These are phyloP conservation scores for Chrysochloris asiatica DNA, from an alignment of 2,113 vertebrate genomes.

Conservation along the genomic window DNA sequence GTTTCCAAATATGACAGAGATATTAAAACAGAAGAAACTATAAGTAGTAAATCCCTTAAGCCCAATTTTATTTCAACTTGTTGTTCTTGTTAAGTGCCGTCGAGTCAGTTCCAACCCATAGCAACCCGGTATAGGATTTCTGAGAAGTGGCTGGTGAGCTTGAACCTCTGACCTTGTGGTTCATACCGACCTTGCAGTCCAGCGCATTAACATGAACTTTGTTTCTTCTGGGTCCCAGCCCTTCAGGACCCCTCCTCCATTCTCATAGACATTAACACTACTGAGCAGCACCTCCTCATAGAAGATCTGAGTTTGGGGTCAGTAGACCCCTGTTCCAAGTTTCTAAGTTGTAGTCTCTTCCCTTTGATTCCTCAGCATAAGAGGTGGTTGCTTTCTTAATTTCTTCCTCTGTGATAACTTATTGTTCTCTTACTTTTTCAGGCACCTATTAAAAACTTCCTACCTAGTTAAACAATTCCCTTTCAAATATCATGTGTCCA, in stretches of 20 bases:
- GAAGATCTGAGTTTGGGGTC: background rate
- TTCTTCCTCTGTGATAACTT: background rate
- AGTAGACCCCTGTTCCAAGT: background rate
- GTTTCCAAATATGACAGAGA: too few relatives aligned
- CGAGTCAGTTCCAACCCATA: too few relatives aligned
- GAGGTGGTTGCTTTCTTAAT: background rate
- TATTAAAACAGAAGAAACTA: too few relatives aligned
- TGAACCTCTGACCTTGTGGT: too few relatives aligned
- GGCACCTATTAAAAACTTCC: too few relatives aligned
- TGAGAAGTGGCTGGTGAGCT: too few relatives aligned
- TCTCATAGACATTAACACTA: background rate
- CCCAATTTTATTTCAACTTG: too few relatives aligned
- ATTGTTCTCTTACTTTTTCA: slow-evolving; percentile 15
- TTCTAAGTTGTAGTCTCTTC: background rate
- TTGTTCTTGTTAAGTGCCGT: too few relatives aligned
- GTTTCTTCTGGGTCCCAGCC: background rate
- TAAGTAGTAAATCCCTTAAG: too few relatives aligned
- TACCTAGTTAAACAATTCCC: slow-evolving; percentile 34
- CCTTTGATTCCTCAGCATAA: background rate
- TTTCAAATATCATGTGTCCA: background rate
- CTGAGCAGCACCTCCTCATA: background rate
- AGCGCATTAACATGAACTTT: too few relatives aligned
- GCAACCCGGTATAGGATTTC: too few relatives aligned
- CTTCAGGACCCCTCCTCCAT: background rate
- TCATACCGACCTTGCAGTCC: too few relatives aligned